These are phyloP conservation scores for Leuciscus waleckii DNA, from an alignment of 2,797 vertebrate genomes.

Conservation along the genomic window DNA sequence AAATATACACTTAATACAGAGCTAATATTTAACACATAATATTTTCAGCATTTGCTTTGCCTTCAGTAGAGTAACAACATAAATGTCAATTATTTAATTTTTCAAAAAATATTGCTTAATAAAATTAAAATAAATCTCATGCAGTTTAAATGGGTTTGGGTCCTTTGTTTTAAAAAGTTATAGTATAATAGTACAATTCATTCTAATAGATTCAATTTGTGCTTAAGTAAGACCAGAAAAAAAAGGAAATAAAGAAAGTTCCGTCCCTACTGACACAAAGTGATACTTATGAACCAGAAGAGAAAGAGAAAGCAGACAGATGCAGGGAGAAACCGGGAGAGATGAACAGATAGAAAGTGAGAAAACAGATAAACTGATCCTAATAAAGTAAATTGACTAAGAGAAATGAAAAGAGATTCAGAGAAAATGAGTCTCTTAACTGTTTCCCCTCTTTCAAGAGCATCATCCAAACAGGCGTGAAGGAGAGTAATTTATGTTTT, in stretches of 20 bases:
- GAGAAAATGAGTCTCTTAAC: constrained; percentile 1
- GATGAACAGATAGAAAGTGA: background rate
- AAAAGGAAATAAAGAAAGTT: constrained; percentile 47
- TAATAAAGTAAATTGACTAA: background rate
- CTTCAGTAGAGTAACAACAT: background rate
- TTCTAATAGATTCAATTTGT: background rate
- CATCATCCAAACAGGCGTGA: constrained; percentile 25
- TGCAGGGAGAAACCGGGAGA: background rate
- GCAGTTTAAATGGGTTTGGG: background rate
- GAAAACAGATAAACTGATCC: constrained; percentile 2
- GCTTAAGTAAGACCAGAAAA: background rate
- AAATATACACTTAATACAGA: background rate
- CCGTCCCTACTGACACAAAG: background rate
- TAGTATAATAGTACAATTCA: background rate
- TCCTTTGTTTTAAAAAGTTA: background rate
- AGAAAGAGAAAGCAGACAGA: background rate
- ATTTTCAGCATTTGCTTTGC: background rate
- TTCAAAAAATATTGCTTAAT: background rate
- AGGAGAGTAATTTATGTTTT: constrained; percentile 34
- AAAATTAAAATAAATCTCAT: too few relatives aligned
- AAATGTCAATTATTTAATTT: background rate
- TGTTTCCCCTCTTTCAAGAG: constrained; percentile 1
- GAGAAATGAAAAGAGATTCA: constrained; percentile 24
- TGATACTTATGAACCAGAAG: too few relatives aligned
- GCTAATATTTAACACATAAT: background rate